Conservation (phyloP, 2,113 vertebrate species). For the Stigmatopora argus region DNA sequence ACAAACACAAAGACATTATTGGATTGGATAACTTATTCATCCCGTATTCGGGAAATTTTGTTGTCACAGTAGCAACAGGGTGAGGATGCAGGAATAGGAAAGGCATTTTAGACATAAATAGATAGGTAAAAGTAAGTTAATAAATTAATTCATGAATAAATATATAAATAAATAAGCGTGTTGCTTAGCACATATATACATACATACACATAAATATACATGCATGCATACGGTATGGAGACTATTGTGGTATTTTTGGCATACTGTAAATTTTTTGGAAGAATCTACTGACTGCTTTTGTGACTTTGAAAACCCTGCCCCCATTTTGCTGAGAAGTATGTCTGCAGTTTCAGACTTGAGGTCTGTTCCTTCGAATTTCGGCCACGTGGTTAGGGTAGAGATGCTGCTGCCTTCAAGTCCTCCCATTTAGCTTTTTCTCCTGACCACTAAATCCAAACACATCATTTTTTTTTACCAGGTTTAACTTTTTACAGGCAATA, state of each 20-base stretch:
- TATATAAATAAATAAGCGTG: too few relatives aligned
- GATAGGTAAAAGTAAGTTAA: too few relatives aligned
- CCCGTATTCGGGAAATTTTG: too few relatives aligned
- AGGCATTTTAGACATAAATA: too few relatives aligned
- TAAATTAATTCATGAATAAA: too few relatives aligned
- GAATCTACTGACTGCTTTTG: not conserved
- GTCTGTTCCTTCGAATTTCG: constrained; percentile 2
- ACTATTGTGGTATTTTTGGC: not conserved
- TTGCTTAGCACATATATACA: too few relatives aligned
- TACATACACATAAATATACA: too few relatives aligned
- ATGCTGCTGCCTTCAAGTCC: constrained; percentile 29
- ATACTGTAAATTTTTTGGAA: too few relatives aligned
- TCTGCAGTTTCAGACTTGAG: not conserved
- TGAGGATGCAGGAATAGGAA: too few relatives aligned
- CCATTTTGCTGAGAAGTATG: not conserved
- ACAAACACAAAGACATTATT: not conserved
- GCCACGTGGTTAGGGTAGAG: constrained; percentile 24
- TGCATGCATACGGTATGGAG: too few relatives aligned
- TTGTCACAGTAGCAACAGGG: too few relatives aligned
- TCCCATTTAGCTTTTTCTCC: not conserved
- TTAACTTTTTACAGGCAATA: not conserved
- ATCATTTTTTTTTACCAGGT: not conserved
- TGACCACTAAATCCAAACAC: not conserved
- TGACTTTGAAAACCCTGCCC: not conserved
- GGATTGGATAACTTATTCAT: too few relatives aligned